These are phyloP conservation scores for Peromyscus attwateri DNA, from an alignment of 2,797 vertebrate genomes.

Conservation along the genomic window DNA sequence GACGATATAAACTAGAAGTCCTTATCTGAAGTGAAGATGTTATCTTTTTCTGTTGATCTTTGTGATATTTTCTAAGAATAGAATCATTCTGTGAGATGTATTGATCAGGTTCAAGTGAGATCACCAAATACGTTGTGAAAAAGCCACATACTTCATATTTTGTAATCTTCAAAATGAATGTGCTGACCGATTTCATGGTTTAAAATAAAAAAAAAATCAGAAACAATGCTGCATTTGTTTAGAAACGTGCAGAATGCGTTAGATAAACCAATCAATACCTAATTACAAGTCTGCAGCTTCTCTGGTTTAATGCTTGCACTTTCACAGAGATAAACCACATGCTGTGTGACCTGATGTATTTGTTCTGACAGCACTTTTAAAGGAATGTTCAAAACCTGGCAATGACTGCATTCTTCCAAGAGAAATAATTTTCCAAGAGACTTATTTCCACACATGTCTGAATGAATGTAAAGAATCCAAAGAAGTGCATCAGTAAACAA, in stretches of 20 bases:
- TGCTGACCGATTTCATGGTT: conserved; percentile 80
- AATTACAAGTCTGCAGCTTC: conserved; percentile 86
- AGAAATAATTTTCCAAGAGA: conserved; percentile 75
- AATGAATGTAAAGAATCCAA: conserved; percentile 52
- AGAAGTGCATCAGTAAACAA: conserved; percentile 33
- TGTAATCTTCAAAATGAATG: conserved; percentile 84
- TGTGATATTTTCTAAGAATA: conserved; percentile 74
- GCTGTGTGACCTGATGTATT: conserved; percentile 82
- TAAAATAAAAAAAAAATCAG: conserved; percentile 81
- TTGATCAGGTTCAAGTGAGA: conserved; percentile 79
- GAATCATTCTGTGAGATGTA: conserved; percentile 71
- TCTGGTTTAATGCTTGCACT: conserved; percentile 82
- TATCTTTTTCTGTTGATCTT: conserved; percentile 41
- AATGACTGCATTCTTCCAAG: conserved; percentile 74
- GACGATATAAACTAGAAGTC: conserved; percentile 53
- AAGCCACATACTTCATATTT: conserved; percentile 78
- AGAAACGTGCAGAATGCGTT: conserved; percentile 83
- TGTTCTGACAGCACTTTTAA: conserved; percentile 86
- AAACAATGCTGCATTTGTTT: conserved; percentile 86
- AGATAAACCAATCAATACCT: conserved; percentile 88
- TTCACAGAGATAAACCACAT: conserved; percentile 85
- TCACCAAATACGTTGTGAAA: conserved; percentile 76
- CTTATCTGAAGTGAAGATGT: not conserved
- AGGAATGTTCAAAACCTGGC: conserved; percentile 78
- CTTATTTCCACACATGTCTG: conserved; percentile 41